Percentiles rank a stretch among this genome's conserved stretches.
Evolutionary conservation across 2,113 vertebrate species (phyloP).

Genomic region (Amphiprion ocellaris): DNA sequence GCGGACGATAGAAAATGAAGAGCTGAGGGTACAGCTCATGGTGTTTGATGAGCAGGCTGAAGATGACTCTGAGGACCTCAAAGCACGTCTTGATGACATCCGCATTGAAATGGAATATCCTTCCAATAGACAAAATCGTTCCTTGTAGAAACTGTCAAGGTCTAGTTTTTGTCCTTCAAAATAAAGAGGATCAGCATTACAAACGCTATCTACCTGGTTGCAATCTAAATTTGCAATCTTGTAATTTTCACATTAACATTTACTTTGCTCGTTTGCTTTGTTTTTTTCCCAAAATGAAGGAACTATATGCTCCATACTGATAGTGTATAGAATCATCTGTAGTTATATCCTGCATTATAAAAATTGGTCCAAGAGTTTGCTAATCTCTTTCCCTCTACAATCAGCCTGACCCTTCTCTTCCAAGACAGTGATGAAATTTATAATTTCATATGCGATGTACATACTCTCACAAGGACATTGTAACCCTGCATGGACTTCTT

Average conservation of each 20-base stretch:
- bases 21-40: conserved; percentile 89
- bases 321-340: no score
- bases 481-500: no score
- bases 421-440: no score
- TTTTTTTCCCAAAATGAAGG: no score
- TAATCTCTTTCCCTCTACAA: no score
- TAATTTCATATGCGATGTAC: no score
- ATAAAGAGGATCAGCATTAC: background rate
- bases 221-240: background rate
- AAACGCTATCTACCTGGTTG: conserved; percentile 2
- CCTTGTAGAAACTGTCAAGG: conserved; percentile 2
- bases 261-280: no score
- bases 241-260: background rate
- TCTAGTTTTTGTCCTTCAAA: conserved; percentile 19
- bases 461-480: no score
- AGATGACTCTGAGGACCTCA: conserved; percentile 91
- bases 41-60: conserved; percentile 93
- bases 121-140: conserved; percentile 72
- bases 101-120: conserved; percentile 98
- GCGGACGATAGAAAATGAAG: conserved; percentile 89
- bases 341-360: no score
- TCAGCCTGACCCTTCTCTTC: no score
- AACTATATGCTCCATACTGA: no score
- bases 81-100: conserved; percentile 89
- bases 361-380: no score